Percentiles rank a stretch among this genome's conserved stretches.
These are phyloP conservation scores for Pseudopipra pipra DNA, from an alignment of 2,113 vertebrate genomes.

Conservation along the genomic window DNA sequence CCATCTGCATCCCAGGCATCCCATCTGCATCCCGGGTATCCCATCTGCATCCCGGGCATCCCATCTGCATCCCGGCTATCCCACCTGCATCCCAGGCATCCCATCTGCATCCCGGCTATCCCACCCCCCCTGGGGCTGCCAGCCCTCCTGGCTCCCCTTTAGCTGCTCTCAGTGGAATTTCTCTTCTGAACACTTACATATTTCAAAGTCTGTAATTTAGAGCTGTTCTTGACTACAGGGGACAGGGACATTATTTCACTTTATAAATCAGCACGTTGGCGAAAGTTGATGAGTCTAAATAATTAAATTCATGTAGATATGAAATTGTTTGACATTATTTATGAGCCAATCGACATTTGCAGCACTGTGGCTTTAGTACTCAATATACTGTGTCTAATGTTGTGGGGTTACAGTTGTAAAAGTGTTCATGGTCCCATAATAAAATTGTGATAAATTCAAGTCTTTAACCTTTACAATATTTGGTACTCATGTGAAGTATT, in stretches of 20 bases:
- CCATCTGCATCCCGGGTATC: too few species aligned
- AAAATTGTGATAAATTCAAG: background rate
- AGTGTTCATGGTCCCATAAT: background rate
- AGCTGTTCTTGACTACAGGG: background rate
- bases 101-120: too few species aligned
- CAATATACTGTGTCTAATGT: background rate
- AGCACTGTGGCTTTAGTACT: background rate
- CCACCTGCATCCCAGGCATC: too few species aligned
- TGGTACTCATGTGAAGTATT: background rate
- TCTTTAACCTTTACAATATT: background rate
- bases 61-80: too few species aligned
- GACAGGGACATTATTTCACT: background rate
- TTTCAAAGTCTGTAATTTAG: background rate
- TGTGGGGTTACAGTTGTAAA: background rate
- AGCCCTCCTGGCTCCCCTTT: rapidly evolving
- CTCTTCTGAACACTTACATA: background rate
- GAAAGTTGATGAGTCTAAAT: background rate
- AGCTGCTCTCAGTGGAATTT: background rate
- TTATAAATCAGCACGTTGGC: background rate
- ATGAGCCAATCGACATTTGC: background rate
- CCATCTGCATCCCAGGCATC: too few species aligned
- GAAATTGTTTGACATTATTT: background rate
- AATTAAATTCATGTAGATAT: background rate
- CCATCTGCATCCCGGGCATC: too few species aligned
- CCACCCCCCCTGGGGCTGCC: background rate